phyloP scores from a whole-genome alignment of 2,797 vertebrate genomes.

The Carcharodon carcharias region DNA sequence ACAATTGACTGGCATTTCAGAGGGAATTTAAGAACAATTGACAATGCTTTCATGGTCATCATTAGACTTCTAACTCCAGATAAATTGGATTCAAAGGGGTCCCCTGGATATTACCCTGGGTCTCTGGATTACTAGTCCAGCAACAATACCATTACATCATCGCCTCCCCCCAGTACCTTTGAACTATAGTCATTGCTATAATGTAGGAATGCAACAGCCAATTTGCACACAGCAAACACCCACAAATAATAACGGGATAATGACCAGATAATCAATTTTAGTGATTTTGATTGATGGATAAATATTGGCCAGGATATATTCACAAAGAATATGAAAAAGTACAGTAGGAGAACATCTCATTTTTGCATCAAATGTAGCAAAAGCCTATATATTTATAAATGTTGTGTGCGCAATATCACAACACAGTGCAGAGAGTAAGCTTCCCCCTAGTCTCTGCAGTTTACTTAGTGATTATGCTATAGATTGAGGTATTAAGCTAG shows the following conservation, averaged over 20 bases:
- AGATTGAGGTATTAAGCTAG: background rate
- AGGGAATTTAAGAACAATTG: too few relatives aligned
- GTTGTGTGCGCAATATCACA: background rate
- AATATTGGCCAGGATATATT: background rate
- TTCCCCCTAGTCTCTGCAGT: background rate
- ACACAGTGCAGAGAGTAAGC: background rate
- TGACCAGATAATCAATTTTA: background rate
- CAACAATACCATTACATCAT: too few relatives aligned
- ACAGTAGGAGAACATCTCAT: background rate
- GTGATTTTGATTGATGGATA: background rate
- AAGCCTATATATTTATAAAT: background rate
- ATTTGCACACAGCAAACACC: background rate
- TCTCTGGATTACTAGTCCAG: too few relatives aligned
- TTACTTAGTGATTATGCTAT: background rate
- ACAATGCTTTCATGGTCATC: too few relatives aligned
- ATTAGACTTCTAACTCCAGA: too few relatives aligned
- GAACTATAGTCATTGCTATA: background rate
- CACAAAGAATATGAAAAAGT: background rate
- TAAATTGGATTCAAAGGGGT: too few relatives aligned
- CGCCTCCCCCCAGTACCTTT: background rate
- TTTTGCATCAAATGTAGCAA: background rate
- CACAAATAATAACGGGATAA: background rate
- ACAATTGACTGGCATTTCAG: too few relatives aligned
- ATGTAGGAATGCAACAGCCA: background rate
- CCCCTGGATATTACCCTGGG: too few relatives aligned